Conservation (phyloP, 2,888 invertebrate genomes). For the Epirrita christyi region DNA sequence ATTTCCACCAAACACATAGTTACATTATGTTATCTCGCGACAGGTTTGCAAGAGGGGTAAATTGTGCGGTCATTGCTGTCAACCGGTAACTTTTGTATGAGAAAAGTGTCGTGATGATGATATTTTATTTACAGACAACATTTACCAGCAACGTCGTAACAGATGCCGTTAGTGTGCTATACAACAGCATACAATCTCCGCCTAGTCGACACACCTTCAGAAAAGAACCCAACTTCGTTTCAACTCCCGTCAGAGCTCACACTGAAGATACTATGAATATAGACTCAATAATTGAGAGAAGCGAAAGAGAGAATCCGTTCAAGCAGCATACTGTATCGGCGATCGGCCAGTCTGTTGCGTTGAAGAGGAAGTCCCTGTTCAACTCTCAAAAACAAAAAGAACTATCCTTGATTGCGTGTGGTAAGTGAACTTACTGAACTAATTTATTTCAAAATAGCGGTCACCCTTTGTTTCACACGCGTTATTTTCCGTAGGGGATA, state of each 20-base stretch:
- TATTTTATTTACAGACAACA: slow-evolving; percentile 19
- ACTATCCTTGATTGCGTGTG: slow-evolving; percentile 35
- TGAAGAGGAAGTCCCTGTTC: slow-evolving; percentile 65
- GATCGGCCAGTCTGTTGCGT: slow-evolving; percentile 48
- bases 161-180: slow-evolving; percentile 47
- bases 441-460: neutral
- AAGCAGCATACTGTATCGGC: slow-evolving; percentile 51
- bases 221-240: slow-evolving; percentile 48
- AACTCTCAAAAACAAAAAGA: slow-evolving; percentile 41
- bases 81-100: too few species aligned
- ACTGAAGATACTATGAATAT: slow-evolving; percentile 36
- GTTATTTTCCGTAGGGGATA: too few species aligned
- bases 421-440: slow-evolving; percentile 41
- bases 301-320: slow-evolving; percentile 46
- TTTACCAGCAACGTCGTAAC: slow-evolving; percentile 13
- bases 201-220: slow-evolving; percentile 45
- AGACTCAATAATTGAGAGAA: slow-evolving; percentile 42
- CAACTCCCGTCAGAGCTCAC: slow-evolving; percentile 46
- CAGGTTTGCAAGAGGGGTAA: too few species aligned
- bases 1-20: too few species aligned
- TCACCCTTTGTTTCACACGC: too few species aligned
- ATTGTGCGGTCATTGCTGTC: too few species aligned
- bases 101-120: too few species aligned
- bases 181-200: slow-evolving; percentile 45
- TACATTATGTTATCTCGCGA: too few species aligned